phyloP scores from a whole-genome alignment of 1,140 invertebrate species.

The Stegodyphus mimosarum region DNA sequence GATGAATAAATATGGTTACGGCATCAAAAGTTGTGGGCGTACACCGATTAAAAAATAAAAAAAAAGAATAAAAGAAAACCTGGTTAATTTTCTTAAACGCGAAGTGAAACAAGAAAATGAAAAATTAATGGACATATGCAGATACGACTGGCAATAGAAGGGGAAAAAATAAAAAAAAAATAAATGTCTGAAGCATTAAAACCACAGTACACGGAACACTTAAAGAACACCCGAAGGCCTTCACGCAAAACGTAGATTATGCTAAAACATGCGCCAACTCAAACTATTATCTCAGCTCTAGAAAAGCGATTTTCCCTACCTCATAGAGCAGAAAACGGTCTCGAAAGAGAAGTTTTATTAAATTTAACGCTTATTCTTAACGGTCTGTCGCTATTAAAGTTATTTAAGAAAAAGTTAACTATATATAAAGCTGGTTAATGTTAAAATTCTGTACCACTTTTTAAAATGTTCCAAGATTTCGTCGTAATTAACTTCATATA shows the following conservation, averaged over 20 bases:
- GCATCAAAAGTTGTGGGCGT: constrained; percentile 33
- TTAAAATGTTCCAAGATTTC: too few species aligned
- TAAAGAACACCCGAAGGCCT: background rate
- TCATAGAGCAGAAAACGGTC: too few species aligned
- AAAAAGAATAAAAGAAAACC: background rate
- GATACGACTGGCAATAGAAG: constrained; percentile 10
- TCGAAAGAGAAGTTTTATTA: too few species aligned
- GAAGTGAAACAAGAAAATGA: background rate
- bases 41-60: constrained; percentile 29
- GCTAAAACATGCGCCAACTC: background rate
- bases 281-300: background rate
- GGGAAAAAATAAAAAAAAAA: background rate
- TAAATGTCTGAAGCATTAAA: constrained; percentile 23
- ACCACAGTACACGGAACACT: background rate
- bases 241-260: constrained; percentile 33
- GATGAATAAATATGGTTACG: constrained; percentile 34
- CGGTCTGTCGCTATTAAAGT: too few species aligned
- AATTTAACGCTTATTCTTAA: too few species aligned
- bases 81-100: constrained; percentile 45
- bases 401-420: too few species aligned
- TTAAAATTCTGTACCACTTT: too few species aligned
- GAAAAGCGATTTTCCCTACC: too few species aligned
- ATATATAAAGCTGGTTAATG: too few species aligned
- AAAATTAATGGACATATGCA: constrained; percentile 43
- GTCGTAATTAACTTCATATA: too few species aligned